Percentiles rank a stretch among this genome's conserved stretches.
Evolutionary conservation across 2,888 invertebrate species (phyloP).

Genomic region (Euspilapteryx auroguttella): DNA sequence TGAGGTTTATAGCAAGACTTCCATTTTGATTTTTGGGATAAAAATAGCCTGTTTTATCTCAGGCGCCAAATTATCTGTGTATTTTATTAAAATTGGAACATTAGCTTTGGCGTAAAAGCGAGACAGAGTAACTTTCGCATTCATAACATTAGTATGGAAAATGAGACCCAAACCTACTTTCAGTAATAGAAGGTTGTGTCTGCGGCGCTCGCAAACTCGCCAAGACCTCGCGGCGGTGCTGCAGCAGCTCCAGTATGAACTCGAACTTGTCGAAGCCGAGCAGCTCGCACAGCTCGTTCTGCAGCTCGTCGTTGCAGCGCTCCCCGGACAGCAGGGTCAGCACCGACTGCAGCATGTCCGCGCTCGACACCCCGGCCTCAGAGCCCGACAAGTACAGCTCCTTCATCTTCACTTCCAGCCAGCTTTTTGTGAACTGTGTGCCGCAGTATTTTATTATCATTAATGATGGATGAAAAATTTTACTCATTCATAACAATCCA

Average conservation of each 20-base stretch:
- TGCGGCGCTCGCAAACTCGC: conserved; percentile 26
- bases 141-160: not conserved
- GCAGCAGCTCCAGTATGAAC: conserved; percentile 68
- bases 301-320: conserved; percentile 68
- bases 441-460: too few species aligned
- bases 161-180: conserved; percentile 39
- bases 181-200: conserved; percentile 27
- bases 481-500: too few species aligned
- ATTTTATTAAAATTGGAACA: not conserved
- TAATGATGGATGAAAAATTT: too few species aligned
- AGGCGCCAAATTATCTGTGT: too few species aligned
- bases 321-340: conserved; percentile 63
- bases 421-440: conserved; percentile 39
- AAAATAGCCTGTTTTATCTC: too few species aligned
- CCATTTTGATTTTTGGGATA: too few species aligned
- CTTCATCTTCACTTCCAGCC: conserved; percentile 57
- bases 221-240: conserved; percentile 62
- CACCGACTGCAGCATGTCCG: conserved; percentile 63
- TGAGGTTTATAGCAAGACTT: too few species aligned
- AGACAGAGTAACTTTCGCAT: conserved; percentile 10
- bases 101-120: not conserved
- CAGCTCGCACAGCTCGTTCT: conserved; percentile 85
- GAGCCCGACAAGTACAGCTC: conserved; percentile 39
- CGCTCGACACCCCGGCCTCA: conserved; percentile 52
- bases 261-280: conserved; percentile 86